Conservation (phyloP, 2,797 vertebrate species). For the Gorsachius magnificus region DNA sequence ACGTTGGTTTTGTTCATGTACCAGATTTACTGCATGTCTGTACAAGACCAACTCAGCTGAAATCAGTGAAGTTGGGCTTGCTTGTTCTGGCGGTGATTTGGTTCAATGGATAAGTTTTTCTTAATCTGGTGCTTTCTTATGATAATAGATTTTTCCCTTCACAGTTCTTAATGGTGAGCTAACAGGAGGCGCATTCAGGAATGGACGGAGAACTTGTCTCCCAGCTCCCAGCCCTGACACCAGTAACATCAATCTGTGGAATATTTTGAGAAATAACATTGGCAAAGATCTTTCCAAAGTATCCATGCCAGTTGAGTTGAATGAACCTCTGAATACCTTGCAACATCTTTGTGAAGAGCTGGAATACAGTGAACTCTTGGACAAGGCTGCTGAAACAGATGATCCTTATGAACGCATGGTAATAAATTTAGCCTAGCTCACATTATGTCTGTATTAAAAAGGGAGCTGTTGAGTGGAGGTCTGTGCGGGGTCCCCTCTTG, state of each 20-base stretch:
- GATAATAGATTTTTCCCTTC: constrained; percentile 15
- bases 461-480: not conserved
- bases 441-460: not conserved
- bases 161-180: constrained; percentile 96
- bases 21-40: constrained; percentile 2
- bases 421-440: constrained; percentile 25
- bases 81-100: not conserved
- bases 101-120: not conserved
- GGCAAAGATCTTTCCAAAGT: constrained; percentile 99
- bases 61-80: constrained; percentile 1
- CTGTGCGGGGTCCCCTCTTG: not conserved
- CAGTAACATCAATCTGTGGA: constrained; percentile 99
- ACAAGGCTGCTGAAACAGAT: constrained; percentile 93
- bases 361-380: constrained; percentile 97
- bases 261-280: constrained; percentile 98
- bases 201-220: constrained; percentile 91
- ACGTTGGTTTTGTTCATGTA: not conserved
- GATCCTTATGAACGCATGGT: constrained; percentile 98
- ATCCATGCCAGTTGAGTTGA: constrained; percentile 98
- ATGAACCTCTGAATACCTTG: constrained; percentile 97
- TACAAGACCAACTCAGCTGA: not conserved
- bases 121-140: not conserved
- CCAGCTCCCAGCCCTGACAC: constrained; percentile 93
- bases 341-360: constrained; percentile 98
- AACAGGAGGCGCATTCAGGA: constrained; percentile 90